Base-by-base conservation (phyloP, 2,888 invertebrate genomes). In the Trissonchulus latispiculum region DNA sequence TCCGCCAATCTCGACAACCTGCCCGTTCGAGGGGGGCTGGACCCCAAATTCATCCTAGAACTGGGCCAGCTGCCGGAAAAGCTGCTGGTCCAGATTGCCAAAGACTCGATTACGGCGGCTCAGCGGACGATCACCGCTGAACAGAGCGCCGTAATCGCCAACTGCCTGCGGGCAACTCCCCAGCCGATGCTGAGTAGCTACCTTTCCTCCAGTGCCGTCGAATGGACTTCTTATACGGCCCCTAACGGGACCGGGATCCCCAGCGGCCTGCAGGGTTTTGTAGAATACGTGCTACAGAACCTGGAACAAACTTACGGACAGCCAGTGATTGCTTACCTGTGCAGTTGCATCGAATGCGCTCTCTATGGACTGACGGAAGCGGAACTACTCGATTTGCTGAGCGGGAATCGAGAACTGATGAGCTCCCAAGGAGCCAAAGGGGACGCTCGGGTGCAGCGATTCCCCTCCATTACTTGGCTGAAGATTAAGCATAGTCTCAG, bases 351-450 rank as follows among this genome's bases (percentile, higher is more conserved):
- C 8, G 70, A 73, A 8, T 73, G 75, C 23, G 74, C 78, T 2
- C 72, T 76, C 0, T 75, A 78, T 66, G 79, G 79, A 1, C 73
- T 79, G 8, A 79, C 79, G 33, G 74, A 77, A 29, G 72, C 77
- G 8, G 79, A 79, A 70, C 61, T 79, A 1, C 76, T 75, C 61
- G 79, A 79, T 69, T 75, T 76, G 2, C 67, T 79, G 1, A 61
- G 70, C 64, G 36, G 70, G 48, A 68, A 75, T 61, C 32, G 72
- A 35, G 69, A 68, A 15, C 18, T 74, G 3, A 59, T 68, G 62
- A 2, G 29, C 1, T 48, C 64, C 29, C 28, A 37, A 15, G 48
- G 75, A 74, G 23, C 67, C 75, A 2, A 75, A 77, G 29, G 74
- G 70, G 61, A 72, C 74, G 3, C 33, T 72, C 0, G 66, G 77